Conservation (phyloP, 2,888 invertebrate genomes). For the Sympetrum striolatum region DNA sequence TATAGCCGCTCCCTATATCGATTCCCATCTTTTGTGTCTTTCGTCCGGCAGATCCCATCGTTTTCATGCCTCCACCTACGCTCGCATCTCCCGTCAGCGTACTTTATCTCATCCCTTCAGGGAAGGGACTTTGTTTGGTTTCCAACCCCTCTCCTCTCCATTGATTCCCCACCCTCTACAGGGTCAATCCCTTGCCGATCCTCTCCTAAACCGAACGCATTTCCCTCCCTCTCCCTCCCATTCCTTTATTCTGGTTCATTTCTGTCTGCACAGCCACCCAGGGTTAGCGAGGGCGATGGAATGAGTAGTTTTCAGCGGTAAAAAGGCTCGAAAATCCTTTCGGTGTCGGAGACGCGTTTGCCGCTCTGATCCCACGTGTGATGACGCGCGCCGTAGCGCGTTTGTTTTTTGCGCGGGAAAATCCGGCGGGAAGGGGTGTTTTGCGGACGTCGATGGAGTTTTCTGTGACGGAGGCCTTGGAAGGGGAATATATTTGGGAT, state of each 20-base stretch:
- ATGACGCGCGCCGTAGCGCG: not conserved
- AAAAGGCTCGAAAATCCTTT: not conserved
- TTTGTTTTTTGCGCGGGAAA: not conserved
- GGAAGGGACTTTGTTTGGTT: slow-evolving; percentile 32
- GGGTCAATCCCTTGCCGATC: not conserved
- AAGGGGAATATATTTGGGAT: not conserved
- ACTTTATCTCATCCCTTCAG: slow-evolving; percentile 26
- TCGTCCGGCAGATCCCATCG: not conserved
- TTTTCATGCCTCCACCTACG: not conserved
- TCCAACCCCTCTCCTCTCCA: not conserved
- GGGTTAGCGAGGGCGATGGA: not conserved
- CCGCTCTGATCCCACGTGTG: not conserved
- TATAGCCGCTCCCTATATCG: slow-evolving; percentile 13
- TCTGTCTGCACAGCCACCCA: not conserved
- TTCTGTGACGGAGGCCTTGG: not conserved
- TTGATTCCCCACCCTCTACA: not conserved
- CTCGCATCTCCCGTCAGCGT: not conserved
- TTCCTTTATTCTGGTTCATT: not conserved
- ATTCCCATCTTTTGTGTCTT: slow-evolving; percentile 14
- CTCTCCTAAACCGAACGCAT: not conserved
- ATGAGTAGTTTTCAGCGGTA: not conserved
- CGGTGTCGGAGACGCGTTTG: not conserved
- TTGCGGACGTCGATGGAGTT: not conserved
- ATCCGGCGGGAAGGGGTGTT: not conserved
- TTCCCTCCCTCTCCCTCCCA: not conserved